Evolutionary conservation across 2,113 vertebrate genomes (phyloP).

Genomic region (Pogona vitticeps): DNA sequence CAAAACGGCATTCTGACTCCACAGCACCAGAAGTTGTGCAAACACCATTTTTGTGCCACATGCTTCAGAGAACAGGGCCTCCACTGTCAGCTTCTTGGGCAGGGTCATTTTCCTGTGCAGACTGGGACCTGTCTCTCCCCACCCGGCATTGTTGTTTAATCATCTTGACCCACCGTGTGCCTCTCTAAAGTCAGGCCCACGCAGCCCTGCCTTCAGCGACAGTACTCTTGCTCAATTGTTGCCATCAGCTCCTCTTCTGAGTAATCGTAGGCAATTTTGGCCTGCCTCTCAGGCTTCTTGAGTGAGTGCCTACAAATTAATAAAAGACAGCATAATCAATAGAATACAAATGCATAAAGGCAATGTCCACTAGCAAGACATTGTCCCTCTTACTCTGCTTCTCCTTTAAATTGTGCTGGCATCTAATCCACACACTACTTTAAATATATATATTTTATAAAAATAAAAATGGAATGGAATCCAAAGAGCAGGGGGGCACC

Average conservation of each 20-base stretch:
- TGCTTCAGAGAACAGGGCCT: not conserved
- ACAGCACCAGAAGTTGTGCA: not conserved
- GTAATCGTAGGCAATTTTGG: constrained; percentile 65
- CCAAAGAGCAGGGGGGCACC: not conserved
- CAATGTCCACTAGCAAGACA: not conserved
- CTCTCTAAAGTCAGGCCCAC: rapidly evolving
- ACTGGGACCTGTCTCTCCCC: not conserved
- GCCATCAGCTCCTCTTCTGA: constrained; percentile 82
- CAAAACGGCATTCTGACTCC: not conserved
- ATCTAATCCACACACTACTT: not conserved
- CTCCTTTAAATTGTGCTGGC: not conserved
- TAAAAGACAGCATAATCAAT: not conserved
- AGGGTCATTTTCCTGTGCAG: not conserved
- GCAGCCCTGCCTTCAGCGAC: constrained; percentile 46
- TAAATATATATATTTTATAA: too few relatives aligned
- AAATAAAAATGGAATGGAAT: not conserved
- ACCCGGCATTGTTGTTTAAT: not conserved
- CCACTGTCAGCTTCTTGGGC: rapidly evolving
- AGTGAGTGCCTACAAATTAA: constrained; percentile 55
- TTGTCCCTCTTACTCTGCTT: not conserved
- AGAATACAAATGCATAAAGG: rapidly evolving
- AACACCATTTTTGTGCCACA: rapidly evolving
- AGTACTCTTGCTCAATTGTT: constrained; percentile 78
- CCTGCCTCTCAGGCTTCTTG: not conserved
- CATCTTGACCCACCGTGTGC: not conserved